phyloP scores from a whole-genome alignment of 2,797 vertebrate genomes.

The Argya squamiceps region DNA sequence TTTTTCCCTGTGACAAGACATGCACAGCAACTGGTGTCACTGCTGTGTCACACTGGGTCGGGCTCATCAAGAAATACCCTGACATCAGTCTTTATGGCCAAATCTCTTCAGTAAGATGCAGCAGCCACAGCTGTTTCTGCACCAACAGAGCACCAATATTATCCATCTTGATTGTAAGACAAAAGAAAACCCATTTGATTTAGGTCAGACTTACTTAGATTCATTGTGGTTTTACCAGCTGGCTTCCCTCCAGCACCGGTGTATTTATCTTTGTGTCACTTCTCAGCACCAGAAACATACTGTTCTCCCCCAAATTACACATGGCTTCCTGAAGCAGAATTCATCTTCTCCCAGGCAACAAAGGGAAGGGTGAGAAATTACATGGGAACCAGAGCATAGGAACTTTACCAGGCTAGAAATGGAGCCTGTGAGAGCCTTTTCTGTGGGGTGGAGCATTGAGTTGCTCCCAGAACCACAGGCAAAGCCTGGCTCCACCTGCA shows the following conservation, averaged over 20 bases:
- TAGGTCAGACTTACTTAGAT: neutral
- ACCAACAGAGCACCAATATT: neutral
- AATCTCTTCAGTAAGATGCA: neutral
- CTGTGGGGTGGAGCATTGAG: rapidly evolving
- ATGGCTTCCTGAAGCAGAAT: neutral
- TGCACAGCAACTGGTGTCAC: neutral
- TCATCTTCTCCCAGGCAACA: neutral
- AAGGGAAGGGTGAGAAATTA: neutral
- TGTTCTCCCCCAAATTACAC: neutral
- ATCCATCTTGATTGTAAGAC: neutral
- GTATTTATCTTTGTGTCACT: neutral
- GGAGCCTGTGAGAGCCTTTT: neutral
- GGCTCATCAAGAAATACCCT: neutral
- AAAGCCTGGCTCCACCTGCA: neutral
- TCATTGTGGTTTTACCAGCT: neutral
- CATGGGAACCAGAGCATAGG: neutral
- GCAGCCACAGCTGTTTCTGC: neutral
- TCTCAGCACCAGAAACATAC: neutral
- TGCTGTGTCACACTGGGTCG: neutral
- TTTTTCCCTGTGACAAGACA: neutral
- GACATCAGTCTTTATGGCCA: neutral
- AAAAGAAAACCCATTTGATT: neutral
- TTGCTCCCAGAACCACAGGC: neutral
- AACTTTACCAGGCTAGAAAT: neutral
- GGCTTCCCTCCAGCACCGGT: neutral